These are phyloP conservation scores for Pseudomyrmex flavicornis DNA, from an alignment of 1,140 invertebrate species.

Conservation along the genomic window DNA sequence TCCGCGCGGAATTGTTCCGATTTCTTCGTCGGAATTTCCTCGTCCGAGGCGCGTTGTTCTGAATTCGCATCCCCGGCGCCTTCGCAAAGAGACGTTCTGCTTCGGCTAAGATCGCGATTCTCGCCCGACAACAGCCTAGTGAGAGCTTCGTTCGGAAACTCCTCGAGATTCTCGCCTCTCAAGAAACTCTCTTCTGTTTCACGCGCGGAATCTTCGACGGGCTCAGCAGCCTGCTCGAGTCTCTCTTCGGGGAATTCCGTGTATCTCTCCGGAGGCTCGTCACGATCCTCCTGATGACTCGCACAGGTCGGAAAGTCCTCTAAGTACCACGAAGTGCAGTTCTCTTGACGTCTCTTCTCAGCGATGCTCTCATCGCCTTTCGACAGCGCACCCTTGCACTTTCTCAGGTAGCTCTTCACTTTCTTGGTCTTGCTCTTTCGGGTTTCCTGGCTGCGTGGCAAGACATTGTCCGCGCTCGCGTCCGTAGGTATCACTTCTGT, in stretches of 20 bases:
- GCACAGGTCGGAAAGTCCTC: conserved; percentile 66
- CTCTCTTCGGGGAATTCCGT: conserved; percentile 50
- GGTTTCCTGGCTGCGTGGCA: conserved; percentile 79
- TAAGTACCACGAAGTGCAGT: conserved; percentile 82
- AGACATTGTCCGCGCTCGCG: conserved; percentile 53
- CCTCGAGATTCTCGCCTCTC: conserved; percentile 21
- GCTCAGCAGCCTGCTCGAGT: conserved; percentile 23
- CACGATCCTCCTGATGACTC: conserved; percentile 43
- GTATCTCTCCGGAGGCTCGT: conserved; percentile 41
- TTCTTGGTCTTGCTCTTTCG: conserved; percentile 83
- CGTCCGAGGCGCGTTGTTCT: conserved; percentile 34
- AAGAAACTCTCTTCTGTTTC: conserved; percentile 26
- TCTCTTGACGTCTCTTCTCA: conserved; percentile 76
- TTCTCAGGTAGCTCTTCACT: conserved; percentile 84
- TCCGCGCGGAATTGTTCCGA: not conserved
- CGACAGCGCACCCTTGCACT: conserved; percentile 83
- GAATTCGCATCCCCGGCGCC: conserved; percentile 70
- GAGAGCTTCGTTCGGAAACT: conserved; percentile 23
- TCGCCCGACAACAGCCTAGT: conserved; percentile 56
- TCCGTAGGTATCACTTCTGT: conserved; percentile 28
- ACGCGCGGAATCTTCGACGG: conserved; percentile 6
- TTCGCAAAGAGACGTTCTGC: conserved; percentile 75
- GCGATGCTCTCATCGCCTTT: conserved; percentile 77
- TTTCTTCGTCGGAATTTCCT: conserved; percentile 1
- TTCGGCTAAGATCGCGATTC: conserved; percentile 67